Conservation (phyloP, 2,113 vertebrate species). For the Spizaetus ornatus region DNA sequence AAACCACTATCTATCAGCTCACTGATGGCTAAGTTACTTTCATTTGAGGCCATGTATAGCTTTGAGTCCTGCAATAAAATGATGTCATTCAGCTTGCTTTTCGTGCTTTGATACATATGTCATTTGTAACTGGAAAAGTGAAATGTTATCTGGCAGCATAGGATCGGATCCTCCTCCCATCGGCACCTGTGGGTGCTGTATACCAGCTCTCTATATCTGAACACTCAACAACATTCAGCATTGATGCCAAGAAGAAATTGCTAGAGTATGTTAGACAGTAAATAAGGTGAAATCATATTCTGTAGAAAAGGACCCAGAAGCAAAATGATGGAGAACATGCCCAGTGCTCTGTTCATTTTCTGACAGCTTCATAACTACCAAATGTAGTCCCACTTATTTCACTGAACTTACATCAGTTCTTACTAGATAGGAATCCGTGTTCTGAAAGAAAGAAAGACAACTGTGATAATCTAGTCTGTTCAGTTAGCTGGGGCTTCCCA, state of each 20-base stretch:
- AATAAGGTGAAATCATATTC: not conserved
- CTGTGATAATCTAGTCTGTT: not conserved
- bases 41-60: not conserved
- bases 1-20: not conserved
- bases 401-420: not conserved
- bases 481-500: not conserved
- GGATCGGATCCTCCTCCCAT: not conserved
- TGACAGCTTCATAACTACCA: not conserved
- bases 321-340: not conserved
- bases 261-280: not conserved
- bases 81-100: not conserved
- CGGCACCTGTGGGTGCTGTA: not conserved
- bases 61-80: not conserved
- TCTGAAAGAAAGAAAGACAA: not conserved
- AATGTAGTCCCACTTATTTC: not conserved
- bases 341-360: not conserved
- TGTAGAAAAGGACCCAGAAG: not conserved
- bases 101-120: not conserved
- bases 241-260: not conserved
- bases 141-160: not conserved
- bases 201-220: not conserved
- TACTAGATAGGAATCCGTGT: not conserved
- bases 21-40: not conserved
- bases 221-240: not conserved
- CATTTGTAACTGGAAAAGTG: not conserved